phyloP scores from a whole-genome alignment of 2,113 vertebrate genomes.

The Clarias batrachus region DNA sequence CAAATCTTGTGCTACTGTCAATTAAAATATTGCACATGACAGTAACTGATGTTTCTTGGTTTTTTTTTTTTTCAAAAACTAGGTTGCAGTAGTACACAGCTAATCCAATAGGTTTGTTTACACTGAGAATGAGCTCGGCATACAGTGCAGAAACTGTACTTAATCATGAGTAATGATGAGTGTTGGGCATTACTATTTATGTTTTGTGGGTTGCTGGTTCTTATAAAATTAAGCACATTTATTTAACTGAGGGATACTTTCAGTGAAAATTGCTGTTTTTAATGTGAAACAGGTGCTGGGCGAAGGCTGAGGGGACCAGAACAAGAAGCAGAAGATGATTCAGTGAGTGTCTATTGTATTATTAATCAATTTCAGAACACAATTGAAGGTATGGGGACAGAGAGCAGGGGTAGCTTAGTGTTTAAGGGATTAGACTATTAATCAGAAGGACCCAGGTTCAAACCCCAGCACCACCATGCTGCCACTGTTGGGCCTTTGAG shows the following conservation, averaged over 20 bases:
- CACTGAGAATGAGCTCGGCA: not conserved
- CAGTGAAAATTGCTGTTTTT: conserved; percentile 7
- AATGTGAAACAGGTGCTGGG: conserved; percentile 61
- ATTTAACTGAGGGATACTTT: not conserved
- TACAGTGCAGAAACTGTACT: not conserved
- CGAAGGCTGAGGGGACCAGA: conserved; percentile 70
- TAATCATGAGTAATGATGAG: not conserved
- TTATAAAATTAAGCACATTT: not conserved
- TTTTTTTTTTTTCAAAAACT: not conserved
- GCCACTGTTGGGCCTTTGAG: too few species aligned
- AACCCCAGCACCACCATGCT: too few species aligned
- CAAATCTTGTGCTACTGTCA: not conserved
- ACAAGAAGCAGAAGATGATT: conserved; percentile 63
- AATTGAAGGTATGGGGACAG: too few species aligned
- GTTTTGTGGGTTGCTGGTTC: not conserved
- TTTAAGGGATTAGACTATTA: too few species aligned
- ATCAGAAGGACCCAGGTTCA: too few species aligned
- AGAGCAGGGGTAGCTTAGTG: too few species aligned
- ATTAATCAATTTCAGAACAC: not conserved
- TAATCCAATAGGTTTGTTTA: not conserved
- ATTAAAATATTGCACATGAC: not conserved
- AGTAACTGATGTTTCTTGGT: not conserved
- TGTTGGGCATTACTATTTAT: not conserved
- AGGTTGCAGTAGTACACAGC: not conserved
- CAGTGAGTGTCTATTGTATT: conserved; percentile 63